Base-by-base conservation (phyloP, 1,140 invertebrate species). In the Cepaea nemoralis region DNA sequence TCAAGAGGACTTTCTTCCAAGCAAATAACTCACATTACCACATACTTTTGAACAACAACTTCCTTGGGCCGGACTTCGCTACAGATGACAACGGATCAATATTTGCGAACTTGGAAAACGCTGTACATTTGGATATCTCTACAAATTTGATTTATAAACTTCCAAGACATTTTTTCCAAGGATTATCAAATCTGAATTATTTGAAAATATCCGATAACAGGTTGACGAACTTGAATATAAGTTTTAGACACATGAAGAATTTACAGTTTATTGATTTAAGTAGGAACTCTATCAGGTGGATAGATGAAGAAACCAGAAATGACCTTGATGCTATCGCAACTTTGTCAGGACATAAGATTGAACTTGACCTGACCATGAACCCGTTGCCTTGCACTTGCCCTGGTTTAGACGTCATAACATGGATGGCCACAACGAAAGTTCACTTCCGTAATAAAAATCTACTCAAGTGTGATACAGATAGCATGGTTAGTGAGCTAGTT, bases 141-240 rank as follows among this genome's bases (percentile, higher is more conserved):
- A 45, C 27, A 48, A 75, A 75, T 50, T 27, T 50, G 24, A 45
- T 75, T 45, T 50, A 50, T 45, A 50, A 22, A 16, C 31, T 75
- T 16, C 45, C 73, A 24, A 14, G n/a, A 35, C 42, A 31, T 14
- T 55, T 75, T 42, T 75, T 75, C 31, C 0, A 1, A 3, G 73
- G 73, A 22, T 42, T 75, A 50, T 31, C 39, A 10, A 37, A 35
- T 45, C 73, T 75, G 16, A 19, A 14, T 2, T 45, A 22, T 45
- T 35, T 75, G 22, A 75, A 50, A 35, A 19, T 75, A 22, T 75
- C 73, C 10, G 40, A 45, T n/a, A 75, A 75, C 73, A 75, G 31
- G 16, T 14, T 75, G 8, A 19, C 5, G 16, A 31, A 1, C 2
- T 22, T 75, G 12, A 55, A 75, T 35, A 8, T 22, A 3, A 33